Evolutionary conservation across 1,140 invertebrate genomes (phyloP).

Genomic region (Rhopalosiphum padi): DNA sequence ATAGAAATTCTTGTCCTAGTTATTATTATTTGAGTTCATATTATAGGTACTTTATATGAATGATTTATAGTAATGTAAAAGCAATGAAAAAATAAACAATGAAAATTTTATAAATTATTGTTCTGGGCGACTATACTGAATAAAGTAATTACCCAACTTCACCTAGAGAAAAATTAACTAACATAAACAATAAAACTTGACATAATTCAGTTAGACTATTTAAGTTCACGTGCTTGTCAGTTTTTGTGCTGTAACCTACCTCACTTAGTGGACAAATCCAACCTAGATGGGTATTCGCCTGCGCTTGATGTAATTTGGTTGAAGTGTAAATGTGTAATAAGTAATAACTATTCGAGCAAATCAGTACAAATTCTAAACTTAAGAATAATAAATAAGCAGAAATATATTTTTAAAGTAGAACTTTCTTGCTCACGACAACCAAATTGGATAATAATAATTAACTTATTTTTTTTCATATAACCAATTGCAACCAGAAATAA

Average conservation of each 20-base stretch:
- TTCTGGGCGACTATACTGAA: not conserved
- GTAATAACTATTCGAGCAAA: not conserved
- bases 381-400: not conserved
- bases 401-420: not conserved
- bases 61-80: not conserved
- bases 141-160: not conserved
- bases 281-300: no score
- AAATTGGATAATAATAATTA: not conserved
- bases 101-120: not conserved
- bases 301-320: not conserved
- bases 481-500: not conserved
- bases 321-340: not conserved
- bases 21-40: not conserved
- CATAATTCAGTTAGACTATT: no score
- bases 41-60: no score
- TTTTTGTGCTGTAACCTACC: no score
- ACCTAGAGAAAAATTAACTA: not conserved
- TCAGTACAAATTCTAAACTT: not conserved
- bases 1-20: no score
- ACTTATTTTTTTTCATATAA: not conserved
- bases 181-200: not conserved
- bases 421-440: not conserved
- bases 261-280: no score
- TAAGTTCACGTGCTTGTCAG: no score
- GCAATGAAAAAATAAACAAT: not conserved